Evolutionary conservation across 2,797 vertebrate species (phyloP), one percentile per base, ranked within the genome.

Genomic region (Brachymystax lenok): DNA sequence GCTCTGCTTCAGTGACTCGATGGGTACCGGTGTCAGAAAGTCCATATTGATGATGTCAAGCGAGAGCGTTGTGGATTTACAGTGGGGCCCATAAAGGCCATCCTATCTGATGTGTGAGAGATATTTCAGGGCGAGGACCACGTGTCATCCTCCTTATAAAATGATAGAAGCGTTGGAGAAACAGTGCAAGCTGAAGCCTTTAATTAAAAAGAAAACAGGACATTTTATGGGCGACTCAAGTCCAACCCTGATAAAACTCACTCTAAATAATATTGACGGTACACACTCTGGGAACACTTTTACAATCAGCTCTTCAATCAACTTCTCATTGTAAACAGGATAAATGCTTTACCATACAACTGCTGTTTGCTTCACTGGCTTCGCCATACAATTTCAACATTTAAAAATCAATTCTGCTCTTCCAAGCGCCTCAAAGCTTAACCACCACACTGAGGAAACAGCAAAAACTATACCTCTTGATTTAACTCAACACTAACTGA

Each of bases 131-230:
- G 76, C 73, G 68, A 73, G 77, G 30, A 80, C 83, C 80, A 73
- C 74, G 3, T 80, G 88, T 87, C 82, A 83, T 40, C 79, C 77
- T 80, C 73, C 77, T 79, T 83, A 79, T 80, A 75, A 88, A 90
- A 89, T 82, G 80, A 91, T 70, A 17, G 84, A 88, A 67, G 16
- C 30, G 61, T 69, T 7, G n/a, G 19, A 1, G 83, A 74, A 80
- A 83, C 77, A 50, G 77, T 84, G 79, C 51, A 75, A 2, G 51
- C 61, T 83, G 84, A 88, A 84, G 83, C 73, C 5, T 89, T 94
- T 95, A 93, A 93, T 93, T 93, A 87, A 79, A 86, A 92, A 89
- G 86, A 86, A 90, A 90, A 84, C 87, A 88, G 82, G 82, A 89
- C 72, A 81, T 77, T 84, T 89, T 73, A 88, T 67, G 52, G 77